Percentiles rank a stretch among this genome's conserved stretches.
These are phyloP conservation scores for Drosophila takahashii DNA, from an alignment of 1,140 invertebrate genomes.

Conservation along the genomic window DNA sequence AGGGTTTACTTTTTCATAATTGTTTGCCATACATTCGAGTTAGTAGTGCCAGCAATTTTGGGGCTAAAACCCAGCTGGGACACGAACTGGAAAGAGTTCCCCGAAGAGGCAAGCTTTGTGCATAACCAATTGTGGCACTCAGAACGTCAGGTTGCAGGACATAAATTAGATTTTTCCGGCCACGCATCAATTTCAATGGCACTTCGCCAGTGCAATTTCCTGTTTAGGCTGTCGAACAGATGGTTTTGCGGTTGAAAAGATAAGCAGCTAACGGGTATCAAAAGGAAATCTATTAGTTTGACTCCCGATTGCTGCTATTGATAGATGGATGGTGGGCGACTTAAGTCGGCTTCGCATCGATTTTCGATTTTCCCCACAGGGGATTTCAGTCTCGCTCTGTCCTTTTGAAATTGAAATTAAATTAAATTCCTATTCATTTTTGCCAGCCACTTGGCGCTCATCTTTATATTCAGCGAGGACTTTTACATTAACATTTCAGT, in stretches of 20 bases:
- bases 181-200: conserved; percentile 35
- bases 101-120: conserved; percentile 24
- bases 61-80: conserved; percentile 13
- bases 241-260: conserved; percentile 25
- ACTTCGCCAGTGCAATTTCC: conserved; percentile 48
- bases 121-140: conserved; percentile 33
- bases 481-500: conserved; percentile 35
- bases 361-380: conserved; percentile 14
- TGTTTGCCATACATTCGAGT: conserved; percentile 48
- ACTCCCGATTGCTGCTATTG: conserved; percentile 29
- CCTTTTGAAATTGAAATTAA: conserved; percentile 48
- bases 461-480: conserved; percentile 29
- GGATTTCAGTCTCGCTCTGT: background rate
- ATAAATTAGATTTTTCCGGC: conserved; percentile 63
- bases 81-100: background rate
- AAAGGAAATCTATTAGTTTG: conserved; percentile 37
- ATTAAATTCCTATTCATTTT: conserved; percentile 40
- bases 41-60: conserved; percentile 40
- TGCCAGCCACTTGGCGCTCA: conserved; percentile 27
- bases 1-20: conserved; percentile 45
- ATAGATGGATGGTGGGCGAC: conserved; percentile 1
- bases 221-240: conserved; percentile 18
- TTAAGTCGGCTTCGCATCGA: conserved; percentile 8
- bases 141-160: conserved; percentile 4
- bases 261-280: conserved; percentile 37